phyloP scores from a whole-genome alignment of 2,113 vertebrate genomes.

The Amazona guildingii region DNA sequence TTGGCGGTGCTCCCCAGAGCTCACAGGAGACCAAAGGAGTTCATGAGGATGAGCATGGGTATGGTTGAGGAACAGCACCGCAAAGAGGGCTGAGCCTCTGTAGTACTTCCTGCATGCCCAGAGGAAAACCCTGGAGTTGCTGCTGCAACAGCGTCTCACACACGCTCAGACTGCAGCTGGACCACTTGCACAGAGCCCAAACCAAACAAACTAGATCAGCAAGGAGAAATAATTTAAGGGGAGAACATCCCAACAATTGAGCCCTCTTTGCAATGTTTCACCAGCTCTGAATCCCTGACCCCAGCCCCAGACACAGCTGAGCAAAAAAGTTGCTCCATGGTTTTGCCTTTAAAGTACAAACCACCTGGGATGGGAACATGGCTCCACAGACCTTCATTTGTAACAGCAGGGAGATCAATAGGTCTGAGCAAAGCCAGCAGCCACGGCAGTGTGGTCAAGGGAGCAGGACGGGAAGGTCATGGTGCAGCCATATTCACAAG shows the following conservation, averaged over 20 bases:
- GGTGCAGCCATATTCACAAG: background rate
- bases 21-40: background rate
- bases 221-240: conserved; percentile 16
- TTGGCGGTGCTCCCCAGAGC: background rate
- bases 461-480: background rate
- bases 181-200: background rate
- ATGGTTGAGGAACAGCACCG: background rate
- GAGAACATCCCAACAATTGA: background rate
- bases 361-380: background rate
- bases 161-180: background rate
- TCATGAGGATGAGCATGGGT: background rate
- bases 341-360: background rate
- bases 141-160: background rate
- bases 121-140: background rate
- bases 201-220: background rate
- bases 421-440: background rate
- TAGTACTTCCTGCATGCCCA: background rate
- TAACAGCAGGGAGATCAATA: background rate
- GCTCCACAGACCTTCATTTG: background rate
- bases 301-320: background rate
- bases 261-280: background rate
- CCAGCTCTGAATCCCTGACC: background rate
- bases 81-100: background rate
- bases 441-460: fast-evolving
- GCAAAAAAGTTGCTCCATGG: background rate